A percentile compares a stretch with the other conserved stretches of the same genome.
Conservation (phyloP, 1,140 invertebrate species). For the Drosophila kurseongensis region DNA sequence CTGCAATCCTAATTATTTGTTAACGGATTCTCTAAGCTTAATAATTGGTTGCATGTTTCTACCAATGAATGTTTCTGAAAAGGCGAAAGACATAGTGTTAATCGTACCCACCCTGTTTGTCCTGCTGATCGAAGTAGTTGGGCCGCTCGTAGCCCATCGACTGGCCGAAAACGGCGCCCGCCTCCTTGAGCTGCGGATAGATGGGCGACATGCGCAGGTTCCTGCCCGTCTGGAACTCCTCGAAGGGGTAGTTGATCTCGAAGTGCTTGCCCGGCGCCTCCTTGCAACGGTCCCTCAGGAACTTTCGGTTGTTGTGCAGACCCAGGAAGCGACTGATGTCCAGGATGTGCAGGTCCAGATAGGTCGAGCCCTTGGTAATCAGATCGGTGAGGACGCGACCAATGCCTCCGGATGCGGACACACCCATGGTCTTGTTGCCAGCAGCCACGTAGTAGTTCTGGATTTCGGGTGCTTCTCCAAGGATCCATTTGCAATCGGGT, state of each 20-base stretch:
- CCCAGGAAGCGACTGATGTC: constrained; percentile 97
- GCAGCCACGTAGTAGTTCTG: constrained; percentile 97
- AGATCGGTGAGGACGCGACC: constrained; percentile 95
- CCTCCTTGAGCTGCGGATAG: constrained; percentile 95
- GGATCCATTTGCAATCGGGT: constrained; percentile 95
- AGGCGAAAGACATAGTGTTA: too few species aligned
- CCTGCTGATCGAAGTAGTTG: constrained; percentile 92
- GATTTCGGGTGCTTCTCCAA: constrained; percentile 97
- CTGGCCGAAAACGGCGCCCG: constrained; percentile 98
- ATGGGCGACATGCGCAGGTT: constrained; percentile 98
- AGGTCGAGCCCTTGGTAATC: constrained; percentile 93
- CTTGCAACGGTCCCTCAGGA: constrained; percentile 95
- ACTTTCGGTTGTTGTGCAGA: constrained; percentile 97
- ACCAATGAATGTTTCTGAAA: too few species aligned
- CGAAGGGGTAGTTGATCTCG: constrained; percentile 92
- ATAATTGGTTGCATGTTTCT: too few species aligned
- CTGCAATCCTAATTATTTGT: too few species aligned
- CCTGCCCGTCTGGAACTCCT: constrained; percentile 94
- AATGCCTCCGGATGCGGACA: constrained; percentile 97
- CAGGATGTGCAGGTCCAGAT: constrained; percentile 95
- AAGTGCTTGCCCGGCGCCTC: constrained; percentile 97
- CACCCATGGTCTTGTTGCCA: constrained; percentile 97
- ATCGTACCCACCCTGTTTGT: constrained; percentile 85
- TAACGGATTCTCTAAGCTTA: too few species aligned
- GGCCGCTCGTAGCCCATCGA: constrained; percentile 99